A percentile compares a stretch with the other conserved stretches of the same genome.
These are phyloP conservation scores for Neodiprion pinetum DNA, from an alignment of 1,140 invertebrate genomes.

Conservation along the genomic window DNA sequence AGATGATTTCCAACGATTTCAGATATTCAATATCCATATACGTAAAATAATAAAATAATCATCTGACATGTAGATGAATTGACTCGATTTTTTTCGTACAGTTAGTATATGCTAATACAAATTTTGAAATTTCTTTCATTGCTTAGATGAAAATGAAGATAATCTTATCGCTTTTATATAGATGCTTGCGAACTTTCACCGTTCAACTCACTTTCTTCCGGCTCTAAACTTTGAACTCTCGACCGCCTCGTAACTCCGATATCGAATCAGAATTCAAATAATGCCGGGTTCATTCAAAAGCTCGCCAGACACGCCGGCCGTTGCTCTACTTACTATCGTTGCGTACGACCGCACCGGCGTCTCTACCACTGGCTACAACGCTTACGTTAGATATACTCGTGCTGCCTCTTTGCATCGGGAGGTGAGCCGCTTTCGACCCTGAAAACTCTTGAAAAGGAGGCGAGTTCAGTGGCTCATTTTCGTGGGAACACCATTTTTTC, in stretches of 20 bases:
- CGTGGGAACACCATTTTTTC: constrained; percentile 8
- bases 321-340: constrained; percentile 22
- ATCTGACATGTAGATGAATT: too few species aligned
- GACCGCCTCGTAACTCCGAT: constrained; percentile 30
- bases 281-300: constrained; percentile 54
- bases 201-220: background rate
- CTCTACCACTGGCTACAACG: too few species aligned
- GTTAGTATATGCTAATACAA: too few species aligned
- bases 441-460: background rate
- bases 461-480: constrained; percentile 7
- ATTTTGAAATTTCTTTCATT: too few species aligned
- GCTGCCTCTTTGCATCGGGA: constrained; percentile 12
- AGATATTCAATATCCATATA: too few species aligned
- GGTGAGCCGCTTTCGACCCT: constrained; percentile 31
- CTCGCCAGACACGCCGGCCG: constrained; percentile 38
- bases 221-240: constrained; percentile 30
- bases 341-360: constrained; percentile 31
- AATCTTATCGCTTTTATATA: too few species aligned
- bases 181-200: constrained; percentile 1
- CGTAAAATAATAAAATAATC: too few species aligned
- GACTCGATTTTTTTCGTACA: too few species aligned
- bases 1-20: too few species aligned
- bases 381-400: background rate
- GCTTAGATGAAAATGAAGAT: too few species aligned
- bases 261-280: constrained; percentile 44